Conservation (phyloP, 2,113 vertebrate genomes). For the Numenius arquata region DNA sequence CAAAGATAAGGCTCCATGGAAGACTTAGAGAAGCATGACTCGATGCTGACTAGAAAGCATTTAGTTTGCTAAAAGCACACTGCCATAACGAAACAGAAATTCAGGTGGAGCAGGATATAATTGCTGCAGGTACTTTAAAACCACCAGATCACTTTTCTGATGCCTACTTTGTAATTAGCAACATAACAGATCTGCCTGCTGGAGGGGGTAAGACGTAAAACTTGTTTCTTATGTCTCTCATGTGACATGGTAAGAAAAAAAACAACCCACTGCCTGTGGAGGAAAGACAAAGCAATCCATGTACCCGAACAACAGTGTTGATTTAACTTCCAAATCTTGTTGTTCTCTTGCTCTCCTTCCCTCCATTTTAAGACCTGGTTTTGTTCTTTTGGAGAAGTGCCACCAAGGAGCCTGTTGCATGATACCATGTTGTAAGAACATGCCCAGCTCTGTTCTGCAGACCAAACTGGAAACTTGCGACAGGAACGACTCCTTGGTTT, state of each 20-base stretch:
- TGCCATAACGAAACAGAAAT: background rate
- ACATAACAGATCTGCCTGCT: background rate
- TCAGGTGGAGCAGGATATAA: constrained; percentile 1
- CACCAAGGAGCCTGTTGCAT: background rate
- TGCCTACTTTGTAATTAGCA: background rate
- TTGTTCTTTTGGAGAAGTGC: background rate
- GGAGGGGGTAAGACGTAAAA: background rate
- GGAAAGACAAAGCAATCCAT: background rate
- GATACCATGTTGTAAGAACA: background rate
- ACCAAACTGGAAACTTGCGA: background rate
- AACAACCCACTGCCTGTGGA: background rate
- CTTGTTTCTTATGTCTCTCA: background rate
- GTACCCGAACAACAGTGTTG: background rate
- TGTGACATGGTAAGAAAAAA: background rate
- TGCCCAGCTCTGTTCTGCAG: background rate
- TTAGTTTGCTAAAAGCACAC: background rate
- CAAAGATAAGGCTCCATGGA: background rate
- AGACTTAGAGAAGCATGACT: background rate
- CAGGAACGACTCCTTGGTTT: background rate
- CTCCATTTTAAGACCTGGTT: background rate
- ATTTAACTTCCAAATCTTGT: background rate
- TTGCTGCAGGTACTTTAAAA: background rate
- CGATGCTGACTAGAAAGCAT: background rate
- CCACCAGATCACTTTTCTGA: background rate
- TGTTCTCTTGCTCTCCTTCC: background rate